Evolutionary conservation across 2,113 vertebrate species (phyloP), one percentile per base, ranked within the genome.

Genomic region (Caretta caretta): DNA sequence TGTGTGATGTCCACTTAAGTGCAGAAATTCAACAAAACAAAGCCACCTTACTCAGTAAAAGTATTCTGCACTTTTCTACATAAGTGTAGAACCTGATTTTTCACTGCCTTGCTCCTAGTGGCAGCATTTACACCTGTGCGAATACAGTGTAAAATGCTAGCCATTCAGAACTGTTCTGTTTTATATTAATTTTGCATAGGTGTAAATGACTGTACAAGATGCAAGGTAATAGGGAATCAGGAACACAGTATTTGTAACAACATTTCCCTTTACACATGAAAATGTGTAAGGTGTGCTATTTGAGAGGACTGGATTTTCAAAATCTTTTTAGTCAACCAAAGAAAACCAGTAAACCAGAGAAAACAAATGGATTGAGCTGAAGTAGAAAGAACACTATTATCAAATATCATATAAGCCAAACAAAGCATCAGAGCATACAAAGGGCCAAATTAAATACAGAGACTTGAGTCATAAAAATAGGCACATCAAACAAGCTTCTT

Each of bases 371-470:
- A 59, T 11, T 31, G 29, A 95, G 90, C 31, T 86, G 90, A 89
- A 80, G 27, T 83, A 80, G 83, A 96, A 83, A 0, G 38, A 96
- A 96, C 42, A 12, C 35, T 29, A 87, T n/a, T 86, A 82, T 94
- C 83, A 92, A 93, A 92, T 89, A 90, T n/a, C 1, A 0, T 72
- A 84, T 6, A 5, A 90, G 80, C 48, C 85, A 86, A 94, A 93
- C 0, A 95, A 89, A 90, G 87, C 53, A 85, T 72, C 0, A 1
- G 69, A 89, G 76, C 85, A 94, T 83, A 91, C 96, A 69, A 96
- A 96, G 59, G 72, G 78, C 5, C 57, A 78, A 89, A 92, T 95
- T 97, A 96, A 96, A 95, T 50, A 93, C 27, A 31, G 13, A 83
- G 72, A 51, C 13, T 86, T 4, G 1, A 93, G 46, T 16, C 72